Evolutionary conservation across 2,113 vertebrate species (phyloP).

Genomic region (Rhinopomastus cyanomelas): DNA sequence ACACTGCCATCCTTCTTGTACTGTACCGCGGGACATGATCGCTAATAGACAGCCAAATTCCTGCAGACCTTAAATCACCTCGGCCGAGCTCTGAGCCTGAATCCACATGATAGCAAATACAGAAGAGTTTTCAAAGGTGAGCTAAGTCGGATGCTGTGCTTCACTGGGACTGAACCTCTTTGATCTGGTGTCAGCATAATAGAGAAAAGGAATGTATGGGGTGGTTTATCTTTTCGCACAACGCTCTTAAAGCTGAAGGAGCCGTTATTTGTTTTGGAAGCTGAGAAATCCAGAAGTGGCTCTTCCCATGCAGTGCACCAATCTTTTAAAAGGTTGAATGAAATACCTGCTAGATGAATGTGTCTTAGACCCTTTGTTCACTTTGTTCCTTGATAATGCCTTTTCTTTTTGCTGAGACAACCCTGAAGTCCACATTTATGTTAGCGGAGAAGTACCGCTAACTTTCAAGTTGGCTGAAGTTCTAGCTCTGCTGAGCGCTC

Average conservation of each 20-base stretch:
- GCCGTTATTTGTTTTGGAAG: slow-evolving; percentile 28
- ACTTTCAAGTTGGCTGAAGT: slow-evolving; percentile 39
- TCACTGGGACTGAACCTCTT: slow-evolving; percentile 52
- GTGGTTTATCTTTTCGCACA: slow-evolving; percentile 34
- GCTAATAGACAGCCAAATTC: slow-evolving; percentile 44
- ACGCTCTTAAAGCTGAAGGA: slow-evolving; percentile 26
- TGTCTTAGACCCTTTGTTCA: neutral
- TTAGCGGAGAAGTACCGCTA: slow-evolving; percentile 38
- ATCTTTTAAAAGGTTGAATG: slow-evolving; percentile 24
- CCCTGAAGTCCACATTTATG: neutral
- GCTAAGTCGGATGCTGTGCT: neutral
- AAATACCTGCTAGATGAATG: neutral
- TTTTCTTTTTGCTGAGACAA: neutral
- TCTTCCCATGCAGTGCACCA: neutral
- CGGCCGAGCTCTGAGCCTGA: slow-evolving; percentile 32
- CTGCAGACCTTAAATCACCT: slow-evolving; percentile 58
- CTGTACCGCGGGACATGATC: neutral
- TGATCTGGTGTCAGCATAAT: slow-evolving; percentile 59
- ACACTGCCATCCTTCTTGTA: slow-evolving; percentile 46
- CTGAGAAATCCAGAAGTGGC: slow-evolving; percentile 1
- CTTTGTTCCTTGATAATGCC: neutral
- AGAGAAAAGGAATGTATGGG: slow-evolving; percentile 46
- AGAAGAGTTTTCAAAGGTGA: slow-evolving; percentile 59
- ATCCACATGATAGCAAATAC: slow-evolving; percentile 47
- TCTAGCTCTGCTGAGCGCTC: slow-evolving; percentile 14